Conservation (phyloP, 2,888 invertebrate genomes). For the Dicycla oo region DNA sequence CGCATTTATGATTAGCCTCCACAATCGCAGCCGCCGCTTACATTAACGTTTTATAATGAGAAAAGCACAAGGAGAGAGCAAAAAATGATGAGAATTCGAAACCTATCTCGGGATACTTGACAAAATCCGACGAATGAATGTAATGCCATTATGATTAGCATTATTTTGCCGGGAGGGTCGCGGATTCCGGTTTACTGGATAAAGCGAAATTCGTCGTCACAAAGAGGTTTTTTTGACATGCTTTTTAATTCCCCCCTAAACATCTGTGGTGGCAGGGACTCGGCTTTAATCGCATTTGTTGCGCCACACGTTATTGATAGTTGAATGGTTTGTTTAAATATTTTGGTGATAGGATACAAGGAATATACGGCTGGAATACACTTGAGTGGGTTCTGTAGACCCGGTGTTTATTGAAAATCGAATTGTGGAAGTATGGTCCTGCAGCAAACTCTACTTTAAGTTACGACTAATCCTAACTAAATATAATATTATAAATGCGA, state of each 20-base stretch:
- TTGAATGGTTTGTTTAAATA: conserved; percentile 87
- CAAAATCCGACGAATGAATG: conserved; percentile 88
- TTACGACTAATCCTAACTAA: too few species aligned
- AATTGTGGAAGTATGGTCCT: neutral
- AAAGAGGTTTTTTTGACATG: conserved; percentile 80
- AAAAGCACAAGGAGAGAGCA: conserved; percentile 75
- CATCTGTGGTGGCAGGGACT: conserved; percentile 83
- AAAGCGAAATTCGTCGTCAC: conserved; percentile 86
- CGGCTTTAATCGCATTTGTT: conserved; percentile 88
- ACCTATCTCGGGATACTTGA: conserved; percentile 85
- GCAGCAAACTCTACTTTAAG: too few species aligned
- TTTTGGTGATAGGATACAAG: conserved; percentile 75
- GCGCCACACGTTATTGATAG: conserved; percentile 86
- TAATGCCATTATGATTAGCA: conserved; percentile 90
- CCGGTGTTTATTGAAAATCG: neutral
- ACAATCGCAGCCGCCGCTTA: conserved; percentile 76
- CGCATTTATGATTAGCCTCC: conserved; percentile 73
- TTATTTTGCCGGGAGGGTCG: conserved; percentile 86
- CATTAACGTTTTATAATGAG: conserved; percentile 82
- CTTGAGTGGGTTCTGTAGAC: conserved; percentile 13
- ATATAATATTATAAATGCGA: too few species aligned
- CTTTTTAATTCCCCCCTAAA: conserved; percentile 84
- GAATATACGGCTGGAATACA: conserved; percentile 13
- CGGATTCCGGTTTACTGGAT: conserved; percentile 88
- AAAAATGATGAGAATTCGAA: conserved; percentile 81